phyloP scores from a whole-genome alignment of 2,888 invertebrate species.

The Ariolimax columbianus region DNA sequence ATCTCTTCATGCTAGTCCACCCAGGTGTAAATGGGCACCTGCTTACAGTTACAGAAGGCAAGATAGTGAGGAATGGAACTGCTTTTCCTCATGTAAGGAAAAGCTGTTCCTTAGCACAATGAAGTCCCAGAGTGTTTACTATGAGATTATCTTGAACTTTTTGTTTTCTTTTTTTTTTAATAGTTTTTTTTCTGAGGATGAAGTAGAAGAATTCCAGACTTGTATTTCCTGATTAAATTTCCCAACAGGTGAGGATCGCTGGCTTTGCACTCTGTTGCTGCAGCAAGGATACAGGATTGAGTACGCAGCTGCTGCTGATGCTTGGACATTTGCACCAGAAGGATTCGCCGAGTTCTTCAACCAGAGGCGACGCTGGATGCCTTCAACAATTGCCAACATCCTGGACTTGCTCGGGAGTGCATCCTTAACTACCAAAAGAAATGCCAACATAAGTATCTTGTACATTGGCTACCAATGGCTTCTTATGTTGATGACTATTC shows the following conservation, averaged over 20 bases:
- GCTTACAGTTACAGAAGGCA: too few species aligned
- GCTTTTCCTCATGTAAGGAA: too few species aligned
- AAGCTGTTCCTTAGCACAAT: too few species aligned
- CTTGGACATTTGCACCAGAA: conserved; percentile 71
- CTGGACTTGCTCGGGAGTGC: conserved; percentile 64
- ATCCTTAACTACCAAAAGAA: conserved; percentile 29
- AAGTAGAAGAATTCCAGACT: too few species aligned
- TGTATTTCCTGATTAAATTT: too few species aligned
- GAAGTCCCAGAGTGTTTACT: too few species aligned
- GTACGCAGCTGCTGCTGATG: conserved; percentile 72
- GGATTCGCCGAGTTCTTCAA: conserved; percentile 73
- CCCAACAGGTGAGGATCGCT: conserved; percentile 71
- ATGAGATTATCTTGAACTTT: too few species aligned
- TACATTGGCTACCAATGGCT: conserved; percentile 79
- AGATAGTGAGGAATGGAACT: too few species aligned
- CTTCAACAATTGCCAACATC: conserved; percentile 72
- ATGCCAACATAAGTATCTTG: conserved; percentile 88
- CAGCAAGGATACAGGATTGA: conserved; percentile 73
- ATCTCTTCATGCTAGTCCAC: too few species aligned
- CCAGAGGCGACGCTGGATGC: conserved; percentile 72
- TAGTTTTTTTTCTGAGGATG: too few species aligned
- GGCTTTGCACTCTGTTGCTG: conserved; percentile 72
- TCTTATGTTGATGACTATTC: conserved; percentile 65
- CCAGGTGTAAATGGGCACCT: too few species aligned
- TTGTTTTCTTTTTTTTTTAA: too few species aligned